Conservation (phyloP, 2,797 vertebrate species). For the Poecilia velifera region DNA sequence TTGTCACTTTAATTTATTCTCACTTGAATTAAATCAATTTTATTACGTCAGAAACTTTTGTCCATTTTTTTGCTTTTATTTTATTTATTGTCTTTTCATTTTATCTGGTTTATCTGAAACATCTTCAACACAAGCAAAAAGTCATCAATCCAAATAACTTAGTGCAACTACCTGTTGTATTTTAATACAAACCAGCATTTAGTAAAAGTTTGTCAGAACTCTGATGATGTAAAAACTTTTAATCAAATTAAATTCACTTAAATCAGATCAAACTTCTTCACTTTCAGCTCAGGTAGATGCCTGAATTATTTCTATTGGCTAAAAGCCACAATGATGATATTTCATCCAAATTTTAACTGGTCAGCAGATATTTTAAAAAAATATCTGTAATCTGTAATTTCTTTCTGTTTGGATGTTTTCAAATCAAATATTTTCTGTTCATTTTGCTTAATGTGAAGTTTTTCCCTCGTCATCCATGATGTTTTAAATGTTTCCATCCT, state of each 20-base stretch:
- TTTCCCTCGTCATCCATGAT: not conserved
- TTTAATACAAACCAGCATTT: not conserved
- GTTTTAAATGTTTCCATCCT: not conserved
- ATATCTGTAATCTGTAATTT: not conserved
- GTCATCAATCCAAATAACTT: not conserved
- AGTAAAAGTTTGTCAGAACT: not conserved
- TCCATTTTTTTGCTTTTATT: not conserved
- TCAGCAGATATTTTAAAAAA: not conserved
- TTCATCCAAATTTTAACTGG: not conserved
- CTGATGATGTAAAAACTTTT: not conserved
- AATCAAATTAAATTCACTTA: not conserved
- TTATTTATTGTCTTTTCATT: not conserved
- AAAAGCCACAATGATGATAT: not conserved
- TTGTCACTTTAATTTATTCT: conserved; percentile 2
- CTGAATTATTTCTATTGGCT: not conserved
- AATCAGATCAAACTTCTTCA: not conserved
- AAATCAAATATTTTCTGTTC: not conserved
- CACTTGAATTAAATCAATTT: not conserved
- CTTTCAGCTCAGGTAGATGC: not conserved
- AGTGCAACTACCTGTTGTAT: not conserved
- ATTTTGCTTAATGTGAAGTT: not conserved
- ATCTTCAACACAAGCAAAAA: not conserved
- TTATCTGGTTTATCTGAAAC: not conserved
- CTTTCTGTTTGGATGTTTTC: not conserved
- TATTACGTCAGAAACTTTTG: not conserved